Percentiles rank a stretch among this genome's conserved stretches.
Conservation (phyloP, 2,113 vertebrate genomes). For the Rhineura floridana region DNA sequence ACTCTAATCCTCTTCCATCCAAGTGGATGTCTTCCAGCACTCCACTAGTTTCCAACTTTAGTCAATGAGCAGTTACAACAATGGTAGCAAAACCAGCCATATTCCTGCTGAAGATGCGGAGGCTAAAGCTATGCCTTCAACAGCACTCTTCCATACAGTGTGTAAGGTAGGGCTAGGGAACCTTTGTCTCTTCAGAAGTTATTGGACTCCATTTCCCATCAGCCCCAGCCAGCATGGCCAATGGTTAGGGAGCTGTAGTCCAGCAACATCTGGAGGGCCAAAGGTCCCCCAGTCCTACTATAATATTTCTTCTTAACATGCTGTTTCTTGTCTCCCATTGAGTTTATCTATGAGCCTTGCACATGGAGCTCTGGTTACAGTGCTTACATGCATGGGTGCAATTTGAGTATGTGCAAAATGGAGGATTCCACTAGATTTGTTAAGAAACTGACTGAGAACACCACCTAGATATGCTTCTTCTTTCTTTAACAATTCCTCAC, state of each 20-base stretch:
- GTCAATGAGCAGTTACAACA: background rate
- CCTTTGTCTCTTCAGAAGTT: no score
- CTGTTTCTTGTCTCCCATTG: background rate
- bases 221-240: no score
- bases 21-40: background rate
- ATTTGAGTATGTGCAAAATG: background rate
- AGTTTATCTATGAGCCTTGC: background rate
- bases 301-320: background rate
- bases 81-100: background rate
- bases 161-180: no score
- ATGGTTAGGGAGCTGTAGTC: no score
- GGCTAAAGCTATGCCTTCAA: background rate
- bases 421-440: background rate
- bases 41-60: background rate
- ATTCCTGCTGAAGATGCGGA: background rate
- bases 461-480: background rate
- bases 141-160: background rate
- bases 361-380: background rate
- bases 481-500: background rate
- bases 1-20: background rate
- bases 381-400: background rate
- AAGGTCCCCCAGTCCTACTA: background rate
- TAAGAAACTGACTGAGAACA: background rate
- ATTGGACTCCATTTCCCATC: no score
- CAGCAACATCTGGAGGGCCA: no score